Conservation (phyloP, 1,140 invertebrate genomes). For the Apolygus lucorum region DNA sequence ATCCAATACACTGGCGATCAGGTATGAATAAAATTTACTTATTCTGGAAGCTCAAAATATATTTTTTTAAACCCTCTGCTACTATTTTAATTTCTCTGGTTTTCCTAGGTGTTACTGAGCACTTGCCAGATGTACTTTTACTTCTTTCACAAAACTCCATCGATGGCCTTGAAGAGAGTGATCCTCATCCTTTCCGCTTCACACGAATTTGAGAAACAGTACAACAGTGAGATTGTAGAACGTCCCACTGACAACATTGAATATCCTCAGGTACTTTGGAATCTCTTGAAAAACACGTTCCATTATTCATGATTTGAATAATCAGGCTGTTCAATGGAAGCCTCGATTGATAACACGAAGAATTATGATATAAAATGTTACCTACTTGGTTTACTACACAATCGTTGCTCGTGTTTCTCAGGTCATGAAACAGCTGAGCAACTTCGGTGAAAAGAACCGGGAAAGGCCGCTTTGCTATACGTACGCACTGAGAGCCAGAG, state of each 20-base stretch:
- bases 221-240: conserved; percentile 90
- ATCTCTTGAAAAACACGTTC: not conserved
- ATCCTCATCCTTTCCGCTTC: conserved; percentile 94
- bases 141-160: conserved; percentile 91
- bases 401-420: conserved; percentile 46
- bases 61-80: not conserved
- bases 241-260: conserved; percentile 91
- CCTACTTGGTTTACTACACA: too few relatives aligned
- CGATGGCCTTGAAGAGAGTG: conserved; percentile 88
- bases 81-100: not conserved
- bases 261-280: conserved; percentile 62
- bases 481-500: conserved; percentile 95
- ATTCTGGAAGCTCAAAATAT: not conserved
- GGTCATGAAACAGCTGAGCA: conserved; percentile 82
- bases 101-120: conserved; percentile 72
- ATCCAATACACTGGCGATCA: conserved; percentile 94
- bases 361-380: too few relatives aligned
- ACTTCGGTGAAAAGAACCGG: conserved; percentile 88
- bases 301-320: too few relatives aligned
- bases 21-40: conserved; percentile 41
- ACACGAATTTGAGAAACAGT: conserved; percentile 88
- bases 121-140: conserved; percentile 94
- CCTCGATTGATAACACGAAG: too few relatives aligned
- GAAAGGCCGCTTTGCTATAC: conserved; percentile 83
- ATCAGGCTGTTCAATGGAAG: too few relatives aligned